Conservation (phyloP, 2,888 invertebrate species). For the Drosophila phalerata region DNA sequence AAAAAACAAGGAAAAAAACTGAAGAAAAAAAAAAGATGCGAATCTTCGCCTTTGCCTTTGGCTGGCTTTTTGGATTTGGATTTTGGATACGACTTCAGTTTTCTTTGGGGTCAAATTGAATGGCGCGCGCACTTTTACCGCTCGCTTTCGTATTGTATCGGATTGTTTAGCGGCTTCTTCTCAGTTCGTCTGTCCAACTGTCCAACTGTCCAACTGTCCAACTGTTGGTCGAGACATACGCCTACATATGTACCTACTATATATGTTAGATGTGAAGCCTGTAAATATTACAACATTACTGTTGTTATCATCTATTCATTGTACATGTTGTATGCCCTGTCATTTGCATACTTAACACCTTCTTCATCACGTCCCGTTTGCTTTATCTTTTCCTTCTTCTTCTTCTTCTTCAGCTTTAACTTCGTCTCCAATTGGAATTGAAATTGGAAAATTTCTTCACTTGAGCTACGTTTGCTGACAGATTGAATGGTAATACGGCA, state of each 20-base stretch:
- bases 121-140: slow-evolving; percentile 69
- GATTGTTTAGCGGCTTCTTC: slow-evolving; percentile 20
- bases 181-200: no score
- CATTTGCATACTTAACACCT: slow-evolving; percentile 81
- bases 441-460: slow-evolving; percentile 66
- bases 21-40: slow-evolving; percentile 64
- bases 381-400: not conserved
- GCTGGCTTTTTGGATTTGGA: slow-evolving; percentile 51
- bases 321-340: slow-evolving; percentile 61
- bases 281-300: slow-evolving; percentile 79
- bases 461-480: slow-evolving; percentile 51
- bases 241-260: slow-evolving; percentile 46
- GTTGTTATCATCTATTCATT: slow-evolving; percentile 33
- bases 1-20: slow-evolving; percentile 21
- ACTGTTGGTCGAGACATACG: slow-evolving; percentile 19
- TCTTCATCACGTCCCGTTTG: slow-evolving; percentile 19
- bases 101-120: slow-evolving; percentile 74
- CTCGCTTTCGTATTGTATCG: slow-evolving; percentile 58
- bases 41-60: slow-evolving; percentile 71
- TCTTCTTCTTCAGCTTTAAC: slow-evolving; percentile 23
- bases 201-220: no score
- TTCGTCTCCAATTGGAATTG: slow-evolving; percentile 23
- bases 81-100: slow-evolving; percentile 67
- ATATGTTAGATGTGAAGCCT: slow-evolving; percentile 10
- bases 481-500: slow-evolving; percentile 37